Conservation (phyloP, 37 sponge, comb jelly and placozoan genomes). For the Oscarella lobularis region DNA sequence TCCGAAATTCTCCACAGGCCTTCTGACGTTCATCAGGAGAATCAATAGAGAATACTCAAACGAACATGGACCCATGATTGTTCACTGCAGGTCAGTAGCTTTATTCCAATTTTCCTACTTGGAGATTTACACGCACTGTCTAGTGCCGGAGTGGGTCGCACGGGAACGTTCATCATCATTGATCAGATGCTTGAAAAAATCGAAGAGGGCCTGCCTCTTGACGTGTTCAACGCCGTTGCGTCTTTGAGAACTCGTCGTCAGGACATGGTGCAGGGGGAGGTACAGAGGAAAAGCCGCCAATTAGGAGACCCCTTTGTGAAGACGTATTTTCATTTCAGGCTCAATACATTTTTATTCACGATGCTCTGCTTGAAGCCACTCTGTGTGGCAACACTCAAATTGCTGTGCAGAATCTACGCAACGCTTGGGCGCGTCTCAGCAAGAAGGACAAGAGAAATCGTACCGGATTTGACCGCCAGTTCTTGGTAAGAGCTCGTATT, state of each 20-base stretch:
- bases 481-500: constrained; percentile 20
- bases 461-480: constrained; percentile 44
- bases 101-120: background rate
- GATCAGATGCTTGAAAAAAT: constrained; percentile 49
- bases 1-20: constrained; percentile 45
- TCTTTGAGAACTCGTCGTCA: constrained; percentile 26
- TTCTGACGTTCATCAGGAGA: constrained; percentile 38
- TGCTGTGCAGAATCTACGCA: background rate
- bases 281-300: background rate
- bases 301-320: background rate
- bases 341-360: constrained; percentile 51
- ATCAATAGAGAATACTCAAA: constrained; percentile 22
- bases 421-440: constrained; percentile 7
- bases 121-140: too few species aligned
- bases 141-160: constrained; percentile 62
- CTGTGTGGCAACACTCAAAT: constrained; percentile 56
- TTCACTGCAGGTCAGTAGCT: constrained; percentile 60
- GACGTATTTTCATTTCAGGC: constrained; percentile 16
- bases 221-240: constrained; percentile 31
- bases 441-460: constrained; percentile 12
- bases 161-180: constrained; percentile 54
- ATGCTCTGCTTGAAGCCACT: constrained; percentile 51
- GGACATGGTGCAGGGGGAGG: constrained; percentile 58
- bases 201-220: constrained; percentile 15
- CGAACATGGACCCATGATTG: constrained; percentile 36